Percentiles rank a stretch among this genome's conserved stretches.
These are phyloP conservation scores for Auanema freiburgensis DNA, from an alignment of 2,888 invertebrate genomes.

Conservation along the genomic window DNA sequence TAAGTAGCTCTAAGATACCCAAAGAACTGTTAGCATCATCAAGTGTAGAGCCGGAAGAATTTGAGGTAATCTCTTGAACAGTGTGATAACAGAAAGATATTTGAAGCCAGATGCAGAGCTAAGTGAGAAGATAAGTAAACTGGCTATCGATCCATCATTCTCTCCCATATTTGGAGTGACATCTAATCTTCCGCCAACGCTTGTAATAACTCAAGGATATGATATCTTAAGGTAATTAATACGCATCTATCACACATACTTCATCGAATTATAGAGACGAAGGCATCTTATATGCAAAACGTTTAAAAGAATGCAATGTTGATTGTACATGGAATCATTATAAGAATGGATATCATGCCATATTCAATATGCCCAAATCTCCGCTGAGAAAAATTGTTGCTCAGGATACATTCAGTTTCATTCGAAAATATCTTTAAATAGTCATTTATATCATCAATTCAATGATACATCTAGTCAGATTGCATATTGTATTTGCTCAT, in stretches of 20 bases:
- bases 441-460: neutral
- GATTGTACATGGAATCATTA: constrained; percentile 43
- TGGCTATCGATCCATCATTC: constrained; percentile 47
- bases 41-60: neutral
- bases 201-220: constrained; percentile 56
- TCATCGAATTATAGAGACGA: constrained; percentile 54
- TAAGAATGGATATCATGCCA: constrained; percentile 48
- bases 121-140: constrained; percentile 22
- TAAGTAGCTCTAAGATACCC: constrained; percentile 11
- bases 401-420: constrained; percentile 43
- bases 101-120: constrained; percentile 22
- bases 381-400: constrained; percentile 45
- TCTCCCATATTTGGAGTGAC: constrained; percentile 51
- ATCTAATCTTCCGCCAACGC: constrained; percentile 48
- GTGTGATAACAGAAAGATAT: neutral
- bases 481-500: neutral
- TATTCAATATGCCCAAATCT: constrained; percentile 58
- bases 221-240: constrained; percentile 44
- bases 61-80: neutral
- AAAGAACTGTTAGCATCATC: constrained; percentile 12
- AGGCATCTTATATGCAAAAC: constrained; percentile 55
- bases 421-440: constrained; percentile 5
- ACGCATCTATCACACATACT: neutral
- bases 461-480: neutral
- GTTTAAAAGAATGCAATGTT: constrained; percentile 40